Base-by-base conservation (phyloP, 2,113 vertebrate species). In the Cettia cetti region DNA sequence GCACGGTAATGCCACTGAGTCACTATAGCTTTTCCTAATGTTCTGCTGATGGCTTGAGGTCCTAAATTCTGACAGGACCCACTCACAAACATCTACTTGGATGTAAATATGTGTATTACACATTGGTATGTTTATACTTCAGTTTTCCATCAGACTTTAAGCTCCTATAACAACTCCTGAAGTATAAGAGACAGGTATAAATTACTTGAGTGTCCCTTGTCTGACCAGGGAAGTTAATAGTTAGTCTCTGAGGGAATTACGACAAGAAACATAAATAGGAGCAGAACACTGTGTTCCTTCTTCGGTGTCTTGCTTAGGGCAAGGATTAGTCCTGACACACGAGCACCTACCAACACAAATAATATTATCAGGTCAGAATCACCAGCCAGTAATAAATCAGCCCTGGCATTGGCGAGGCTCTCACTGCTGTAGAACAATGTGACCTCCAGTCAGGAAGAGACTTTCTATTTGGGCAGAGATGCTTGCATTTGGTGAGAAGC, bases 231-330 rank as follows among this genome's bases (percentile, higher is more conserved):
- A 91, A 86, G 86, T 87, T 96, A 97, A 94, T 94, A 94, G 22
- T 90, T 82, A 76, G 87, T 92, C 86, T 96, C 92, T 76, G 85
- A 95, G 66, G 66, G 42, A 95, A 79, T 45, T 95, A 71, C 39
- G 68, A 52, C 74, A 90, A 94, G 93, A 94, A 94, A 91, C 94
- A 96, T 95, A 97, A 97, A 97, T 92, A 97, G 69, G 66, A 94
- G 69, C 74, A 95, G 96, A 97, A 98, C 96, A 95, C 45, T 72
- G 72, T 96, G 96, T 97, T 88, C 95, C 80, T 85, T 93, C 94
- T 91, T 90, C 2, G 5, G 54, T 63, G 81, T 85, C 89, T 92
- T 77, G 92, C 61, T 63, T n/a, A n/a, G n/a, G n/a, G n/a, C n/a
- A n/a, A n/a, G n/a, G n/a, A n/a, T 66, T 54, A 74, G 24, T 69